Evolutionary conservation across 2,797 vertebrate genomes (phyloP).

Genomic region (Hydrophis major): DNA sequence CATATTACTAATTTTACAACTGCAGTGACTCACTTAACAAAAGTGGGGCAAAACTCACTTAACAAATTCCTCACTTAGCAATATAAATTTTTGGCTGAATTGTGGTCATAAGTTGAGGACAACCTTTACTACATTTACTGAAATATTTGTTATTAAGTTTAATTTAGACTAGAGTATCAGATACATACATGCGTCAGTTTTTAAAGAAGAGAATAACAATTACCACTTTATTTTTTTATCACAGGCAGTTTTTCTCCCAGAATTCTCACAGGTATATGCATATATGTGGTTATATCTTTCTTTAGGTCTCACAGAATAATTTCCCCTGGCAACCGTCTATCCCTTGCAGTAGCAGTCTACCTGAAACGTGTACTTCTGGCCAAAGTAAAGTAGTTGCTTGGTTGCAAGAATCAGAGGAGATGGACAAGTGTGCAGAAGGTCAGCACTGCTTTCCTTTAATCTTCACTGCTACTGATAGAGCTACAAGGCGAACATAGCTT

Average conservation of each 20-base stretch:
- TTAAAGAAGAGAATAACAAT: neutral
- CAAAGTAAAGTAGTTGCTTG: conserved; percentile 96
- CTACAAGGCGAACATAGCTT: neutral
- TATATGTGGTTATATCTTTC: neutral
- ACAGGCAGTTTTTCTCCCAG: neutral
- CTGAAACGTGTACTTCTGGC: conserved; percentile 89
- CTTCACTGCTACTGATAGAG: neutral
- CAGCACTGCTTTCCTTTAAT: conserved; percentile 34
- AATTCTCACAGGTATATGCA: neutral
- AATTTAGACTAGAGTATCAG: neutral
- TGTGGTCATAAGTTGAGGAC: neutral
- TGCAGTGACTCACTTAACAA: neutral
- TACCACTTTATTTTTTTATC: conserved; percentile 1
- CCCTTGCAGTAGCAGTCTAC: conserved; percentile 85
- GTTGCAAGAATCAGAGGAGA: conserved; percentile 97
- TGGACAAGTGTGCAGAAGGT: conserved; percentile 99
- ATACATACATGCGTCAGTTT: neutral
- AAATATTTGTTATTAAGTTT: conserved; percentile 1
- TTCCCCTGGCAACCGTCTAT: conserved; percentile 83
- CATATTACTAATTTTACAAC: neutral
- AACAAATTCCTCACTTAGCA: neutral
- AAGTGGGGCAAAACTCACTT: neutral
- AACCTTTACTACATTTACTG: neutral
- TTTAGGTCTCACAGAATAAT: conserved; percentile 82
- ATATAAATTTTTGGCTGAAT: neutral